Evolutionary conservation across 2,888 invertebrate genomes (phyloP), one percentile per base, ranked within the genome.

Genomic region (Oegoconia quadripuncta): DNA sequence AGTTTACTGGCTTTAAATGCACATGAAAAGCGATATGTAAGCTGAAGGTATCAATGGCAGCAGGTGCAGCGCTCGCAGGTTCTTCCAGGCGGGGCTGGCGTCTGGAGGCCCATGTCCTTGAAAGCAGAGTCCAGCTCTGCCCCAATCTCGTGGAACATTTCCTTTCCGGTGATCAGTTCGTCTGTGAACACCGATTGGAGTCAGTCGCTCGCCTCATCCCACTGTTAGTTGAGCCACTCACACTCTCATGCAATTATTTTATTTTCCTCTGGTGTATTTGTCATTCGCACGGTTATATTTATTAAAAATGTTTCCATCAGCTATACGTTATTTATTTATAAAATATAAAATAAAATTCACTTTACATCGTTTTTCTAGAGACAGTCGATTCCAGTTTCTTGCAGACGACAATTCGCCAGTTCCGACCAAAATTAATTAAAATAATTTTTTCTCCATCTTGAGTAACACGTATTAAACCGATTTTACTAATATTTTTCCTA

Each of bases 101-200:
- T 36, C 51, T 71, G 71, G 58, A 86, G 57, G 15, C 76, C 81
- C 44, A 87, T 78, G 80, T 95, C 94, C 73, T 92, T 90, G 90
- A 97, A 96, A 61, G 97, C 95, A 74, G 91, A 89, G 90, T 97
- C 97, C 90, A 97, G 90, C 84, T 97, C 97, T 77, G 96, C 96
- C 61, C 95, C 96, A 80, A 97, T 93, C 77, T 93, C 91, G 88
- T 95, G 95, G 92, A 94, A 97, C 84, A 94, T 91, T 90, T 97
- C 96, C 91, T 96, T 97, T 86, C 93, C 92, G 67, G 89, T 88
- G 86, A 95, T 93, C 89, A 94, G 89, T 71, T 95, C 94, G 91
- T 95, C 95, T 95, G 91, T 68, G 71, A 65, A 77, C 63, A 77
- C 69, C 75, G 56, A 55, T 60, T n/a, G n/a, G n/a, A n/a, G n/a